These are phyloP conservation scores for Haliaeetus leucogaster DNA, from an alignment of 2,113 vertebrate species.

Conservation along the genomic window DNA sequence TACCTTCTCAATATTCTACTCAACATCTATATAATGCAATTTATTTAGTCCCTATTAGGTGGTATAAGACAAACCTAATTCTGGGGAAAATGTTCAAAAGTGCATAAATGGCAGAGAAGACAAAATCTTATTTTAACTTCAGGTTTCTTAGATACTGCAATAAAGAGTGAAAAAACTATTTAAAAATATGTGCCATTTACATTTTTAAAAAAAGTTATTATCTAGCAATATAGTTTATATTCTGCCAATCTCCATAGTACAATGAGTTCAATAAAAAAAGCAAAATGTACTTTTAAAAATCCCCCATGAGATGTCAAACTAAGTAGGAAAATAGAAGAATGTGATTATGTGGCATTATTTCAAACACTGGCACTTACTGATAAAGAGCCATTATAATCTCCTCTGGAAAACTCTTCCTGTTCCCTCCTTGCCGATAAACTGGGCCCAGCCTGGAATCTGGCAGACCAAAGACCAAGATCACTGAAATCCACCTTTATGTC, in stretches of 20 bases:
- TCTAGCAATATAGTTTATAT: neutral
- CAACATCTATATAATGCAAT: neutral
- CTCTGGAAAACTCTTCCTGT: neutral
- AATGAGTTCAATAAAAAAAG: neutral
- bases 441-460: neutral
- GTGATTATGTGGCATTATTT: neutral
- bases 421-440: neutral
- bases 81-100: neutral
- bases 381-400: neutral
- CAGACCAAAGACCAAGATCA: neutral
- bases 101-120: neutral
- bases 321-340: neutral
- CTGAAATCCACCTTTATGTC: neutral
- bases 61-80: neutral
- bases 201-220: fast-evolving
- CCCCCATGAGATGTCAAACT: neutral
- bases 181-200: neutral
- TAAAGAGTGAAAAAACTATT: neutral
- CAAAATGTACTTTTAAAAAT: neutral
- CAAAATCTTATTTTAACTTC: neutral
- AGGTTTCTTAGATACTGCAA: neutral
- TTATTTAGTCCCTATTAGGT: neutral
- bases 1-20: neutral
- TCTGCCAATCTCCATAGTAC: neutral
- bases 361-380: neutral